Evolutionary conservation across 2,113 vertebrate species (phyloP).

Genomic region (Eretmochelys imbricata): DNA sequence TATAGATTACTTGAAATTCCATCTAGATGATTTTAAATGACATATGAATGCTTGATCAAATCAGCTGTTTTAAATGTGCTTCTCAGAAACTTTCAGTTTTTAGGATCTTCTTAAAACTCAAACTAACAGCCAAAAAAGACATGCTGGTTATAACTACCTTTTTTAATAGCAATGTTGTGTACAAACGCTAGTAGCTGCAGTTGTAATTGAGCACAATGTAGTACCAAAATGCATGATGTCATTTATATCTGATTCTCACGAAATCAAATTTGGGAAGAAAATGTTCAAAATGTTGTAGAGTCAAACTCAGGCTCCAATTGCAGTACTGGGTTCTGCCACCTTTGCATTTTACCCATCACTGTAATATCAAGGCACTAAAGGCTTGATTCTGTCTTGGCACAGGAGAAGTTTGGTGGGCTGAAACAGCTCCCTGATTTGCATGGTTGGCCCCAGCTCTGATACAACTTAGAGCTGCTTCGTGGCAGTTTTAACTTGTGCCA

Average conservation of each 20-base stretch:
- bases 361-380: neutral
- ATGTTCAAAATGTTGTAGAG: neutral
- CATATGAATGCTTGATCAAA: neutral
- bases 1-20: neutral
- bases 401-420: neutral
- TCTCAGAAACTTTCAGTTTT: neutral
- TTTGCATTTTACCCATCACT: neutral
- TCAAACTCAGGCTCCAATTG: neutral
- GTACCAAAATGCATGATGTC: neutral
- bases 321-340: neutral
- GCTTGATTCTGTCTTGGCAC: neutral
- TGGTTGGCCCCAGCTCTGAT: neutral
- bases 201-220: neutral
- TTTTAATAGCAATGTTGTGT: neutral
- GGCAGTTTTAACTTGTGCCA: neutral
- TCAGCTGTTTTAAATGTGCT: neutral
- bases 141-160: neutral
- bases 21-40: neutral
- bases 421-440: neutral
- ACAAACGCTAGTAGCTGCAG: neutral
- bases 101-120: neutral
- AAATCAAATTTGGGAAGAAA: neutral
- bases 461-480: neutral
- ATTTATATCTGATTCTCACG: neutral
- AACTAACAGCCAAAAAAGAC: neutral